phyloP scores from a whole-genome alignment of 2,888 invertebrate species.

The Pocota personata region DNA sequence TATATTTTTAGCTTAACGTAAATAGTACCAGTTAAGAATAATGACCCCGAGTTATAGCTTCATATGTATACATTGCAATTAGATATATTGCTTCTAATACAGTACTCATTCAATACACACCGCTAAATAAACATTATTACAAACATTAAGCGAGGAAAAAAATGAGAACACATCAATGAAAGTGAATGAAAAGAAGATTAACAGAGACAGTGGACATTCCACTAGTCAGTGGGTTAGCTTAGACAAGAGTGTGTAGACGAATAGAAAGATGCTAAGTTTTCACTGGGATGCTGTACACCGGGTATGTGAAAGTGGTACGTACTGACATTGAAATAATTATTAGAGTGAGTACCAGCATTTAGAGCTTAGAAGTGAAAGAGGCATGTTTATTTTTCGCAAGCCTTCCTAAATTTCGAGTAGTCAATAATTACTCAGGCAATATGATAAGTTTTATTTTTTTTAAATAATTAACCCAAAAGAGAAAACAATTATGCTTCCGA shows the following conservation, averaged over 20 bases:
- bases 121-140: background rate
- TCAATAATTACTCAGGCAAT: background rate
- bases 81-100: background rate
- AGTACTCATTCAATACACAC: background rate
- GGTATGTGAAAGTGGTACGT: conserved; percentile 41
- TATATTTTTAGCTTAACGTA: background rate
- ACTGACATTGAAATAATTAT: conserved; percentile 19
- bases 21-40: background rate
- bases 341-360: conserved; percentile 11
- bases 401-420: background rate
- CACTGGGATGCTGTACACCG: conserved; percentile 6
- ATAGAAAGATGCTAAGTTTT: conserved; percentile 17
- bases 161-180: conserved; percentile 19
- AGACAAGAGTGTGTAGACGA: background rate
- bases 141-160: background rate
- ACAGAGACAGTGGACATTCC: background rate
- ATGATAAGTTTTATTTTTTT: background rate
- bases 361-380: conserved; percentile 36
- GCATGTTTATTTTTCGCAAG: background rate
- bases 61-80: background rate
- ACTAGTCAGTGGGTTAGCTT: background rate
- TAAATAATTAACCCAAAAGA: background rate
- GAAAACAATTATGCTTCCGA: conserved; percentile 7
- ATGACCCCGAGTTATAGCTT: background rate
- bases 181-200: conserved; percentile 3